Evolutionary conservation across 2,888 invertebrate species (phyloP), one percentile per base, ranked within the genome.

Genomic region (Caenorhabditis zanzibari): DNA sequence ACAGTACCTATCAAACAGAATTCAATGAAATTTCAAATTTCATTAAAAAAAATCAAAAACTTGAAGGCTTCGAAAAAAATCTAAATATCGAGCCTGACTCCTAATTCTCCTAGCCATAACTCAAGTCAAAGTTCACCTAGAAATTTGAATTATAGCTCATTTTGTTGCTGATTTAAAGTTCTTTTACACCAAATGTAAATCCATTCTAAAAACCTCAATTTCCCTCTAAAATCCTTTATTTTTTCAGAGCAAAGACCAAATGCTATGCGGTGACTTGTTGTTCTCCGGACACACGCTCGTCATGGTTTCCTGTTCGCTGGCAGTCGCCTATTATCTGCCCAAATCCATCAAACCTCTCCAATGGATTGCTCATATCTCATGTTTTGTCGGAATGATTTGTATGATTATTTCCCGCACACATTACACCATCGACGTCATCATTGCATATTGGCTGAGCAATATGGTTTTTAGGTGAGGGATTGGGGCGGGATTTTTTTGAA

Each of bases 221-320:
- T 32, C 49, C 49, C 14, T 10, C 2, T 14, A 4, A 47, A 47
- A 7, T 19, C 19, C 0, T 26, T 32, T 16, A 9, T 3, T n/a
- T 28, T 84, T 85, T 32, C 81, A 89, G 87, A 86, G 81, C 68
- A 85, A 87, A 63, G 64, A 79, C 10, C 76, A 74, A 32, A 86
- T 88, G 85, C 81, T 90, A 28, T 90, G 90, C 80, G 90, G 90
- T 10, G 90, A 90, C 76, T 75, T 90, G 41, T 81, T 90, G 10
- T 90, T 88, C 82, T 86, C 86, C 24, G 90, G 90, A 9, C 90
- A 90, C 84, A 87, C 90, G 1, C 84, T 90, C 10, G 86, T 87
- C 28, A 89, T 89, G 86, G 87, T 87, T 16, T 81, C 85, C 26
- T 87, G 88, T 74, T 76, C 87, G 14, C 84, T 90, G 26, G 80